These are phyloP conservation scores for Aplysina aerophoba DNA, from an alignment of 37 sponge, comb jelly and placozoan species.

Conservation along the genomic window DNA sequence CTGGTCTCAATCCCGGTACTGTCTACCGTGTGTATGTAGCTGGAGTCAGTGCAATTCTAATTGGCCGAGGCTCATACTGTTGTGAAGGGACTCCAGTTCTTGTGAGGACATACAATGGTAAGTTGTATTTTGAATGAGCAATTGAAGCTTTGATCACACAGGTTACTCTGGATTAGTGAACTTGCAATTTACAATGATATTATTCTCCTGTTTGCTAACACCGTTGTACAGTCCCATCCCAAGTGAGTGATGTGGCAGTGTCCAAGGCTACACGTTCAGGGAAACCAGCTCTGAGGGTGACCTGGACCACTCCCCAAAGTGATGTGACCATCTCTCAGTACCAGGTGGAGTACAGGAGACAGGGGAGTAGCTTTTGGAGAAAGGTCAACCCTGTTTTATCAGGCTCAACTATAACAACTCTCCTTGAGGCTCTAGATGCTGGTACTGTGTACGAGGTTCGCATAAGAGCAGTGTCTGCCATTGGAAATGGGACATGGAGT, in stretches of 20 bases:
- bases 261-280: not conserved
- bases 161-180: not conserved
- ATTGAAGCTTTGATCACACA: not conserved
- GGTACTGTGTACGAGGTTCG: not conserved
- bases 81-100: no score
- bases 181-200: not conserved
- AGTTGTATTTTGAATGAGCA: not conserved
- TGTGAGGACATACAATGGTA: no score
- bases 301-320: constrained; percentile 21
- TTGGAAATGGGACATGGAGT: constrained; percentile 11
- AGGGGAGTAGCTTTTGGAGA: not conserved
- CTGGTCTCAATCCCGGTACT: no score
- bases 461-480: not conserved
- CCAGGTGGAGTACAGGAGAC: not conserved
- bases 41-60: no score
- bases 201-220: not conserved
- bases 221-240: not conserved
- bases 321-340: not conserved
- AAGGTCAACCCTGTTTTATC: not conserved
- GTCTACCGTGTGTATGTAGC: no score
- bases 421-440: not conserved
- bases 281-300: constrained; percentile 14
- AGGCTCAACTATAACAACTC: not conserved
- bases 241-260: not conserved
- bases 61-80: no score